Evolutionary conservation across 2,113 vertebrate genomes (phyloP).

Genomic region (Peucedramus taeniatus): DNA sequence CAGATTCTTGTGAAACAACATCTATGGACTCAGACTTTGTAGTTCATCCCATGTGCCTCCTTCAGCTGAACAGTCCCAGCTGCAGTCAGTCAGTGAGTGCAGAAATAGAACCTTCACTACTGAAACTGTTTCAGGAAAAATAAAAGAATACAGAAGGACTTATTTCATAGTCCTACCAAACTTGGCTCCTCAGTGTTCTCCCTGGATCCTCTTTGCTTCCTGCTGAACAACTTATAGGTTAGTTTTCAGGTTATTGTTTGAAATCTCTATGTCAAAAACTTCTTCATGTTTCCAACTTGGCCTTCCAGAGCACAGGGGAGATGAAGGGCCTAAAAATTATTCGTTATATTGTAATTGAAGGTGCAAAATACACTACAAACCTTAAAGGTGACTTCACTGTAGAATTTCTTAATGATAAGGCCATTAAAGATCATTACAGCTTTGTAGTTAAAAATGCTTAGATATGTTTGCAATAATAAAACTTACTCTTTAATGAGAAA

Average conservation of each 20-base stretch:
- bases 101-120: background rate
- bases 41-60: background rate
- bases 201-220: background rate
- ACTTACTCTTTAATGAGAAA: background rate
- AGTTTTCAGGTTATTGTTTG: background rate
- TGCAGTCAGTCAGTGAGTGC: background rate
- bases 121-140: background rate
- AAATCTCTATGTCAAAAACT: background rate
- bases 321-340: background rate
- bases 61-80: background rate
- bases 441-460: background rate
- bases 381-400: background rate
- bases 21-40: rapidly evolving
- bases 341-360: background rate
- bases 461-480: background rate
- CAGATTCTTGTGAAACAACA: background rate
- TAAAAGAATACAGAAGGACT: background rate
- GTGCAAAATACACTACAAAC: background rate
- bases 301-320: background rate
- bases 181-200: background rate
- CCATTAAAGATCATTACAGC: background rate
- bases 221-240: background rate
- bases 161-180: background rate
- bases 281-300: background rate
- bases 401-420: background rate